Conservation (phyloP, 30 jellyfish, hydroid and myxozoan genomes). For the Aurelia sp. region DNA sequence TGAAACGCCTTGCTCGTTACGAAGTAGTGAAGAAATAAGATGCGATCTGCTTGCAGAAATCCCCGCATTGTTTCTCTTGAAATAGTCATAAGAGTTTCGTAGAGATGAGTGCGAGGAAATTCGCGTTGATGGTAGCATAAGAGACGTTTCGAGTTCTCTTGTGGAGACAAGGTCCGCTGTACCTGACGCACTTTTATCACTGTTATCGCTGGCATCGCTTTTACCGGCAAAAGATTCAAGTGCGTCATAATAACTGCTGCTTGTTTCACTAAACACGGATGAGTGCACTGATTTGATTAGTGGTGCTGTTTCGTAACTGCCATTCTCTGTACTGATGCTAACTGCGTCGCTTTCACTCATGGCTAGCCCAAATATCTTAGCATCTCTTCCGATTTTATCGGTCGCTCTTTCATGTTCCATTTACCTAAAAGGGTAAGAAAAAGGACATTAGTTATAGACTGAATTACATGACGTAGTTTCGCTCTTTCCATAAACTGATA, state of each 20-base stretch:
- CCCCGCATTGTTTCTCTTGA: conserved; percentile 28
- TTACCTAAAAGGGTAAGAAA: too few relatives aligned
- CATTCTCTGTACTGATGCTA: too few relatives aligned
- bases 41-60: conserved; percentile 18
- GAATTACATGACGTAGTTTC: too few relatives aligned
- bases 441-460: too few relatives aligned
- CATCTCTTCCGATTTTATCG: too few relatives aligned
- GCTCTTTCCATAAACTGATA: too few relatives aligned
- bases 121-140: conserved; percentile 51
- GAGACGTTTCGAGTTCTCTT: conserved; percentile 46
- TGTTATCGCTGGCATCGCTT: conserved; percentile 3
- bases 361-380: too few relatives aligned
- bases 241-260: conserved; percentile 40
- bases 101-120: conserved; percentile 45
- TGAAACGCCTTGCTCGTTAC: conserved; percentile 58
- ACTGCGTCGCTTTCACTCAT: too few relatives aligned
- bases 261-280: conserved; percentile 20
- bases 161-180: background rate
- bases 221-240: conserved; percentile 7
- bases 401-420: too few relatives aligned
- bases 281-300: conserved; percentile 13
- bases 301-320: conserved; percentile 31
- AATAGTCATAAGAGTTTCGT: conserved; percentile 30
- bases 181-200: background rate
- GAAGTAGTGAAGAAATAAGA: conserved; percentile 17